Percentiles rank a stretch among this genome's conserved stretches.
Conservation (phyloP, 2,888 invertebrate species). For the Halictus ligatus region DNA sequence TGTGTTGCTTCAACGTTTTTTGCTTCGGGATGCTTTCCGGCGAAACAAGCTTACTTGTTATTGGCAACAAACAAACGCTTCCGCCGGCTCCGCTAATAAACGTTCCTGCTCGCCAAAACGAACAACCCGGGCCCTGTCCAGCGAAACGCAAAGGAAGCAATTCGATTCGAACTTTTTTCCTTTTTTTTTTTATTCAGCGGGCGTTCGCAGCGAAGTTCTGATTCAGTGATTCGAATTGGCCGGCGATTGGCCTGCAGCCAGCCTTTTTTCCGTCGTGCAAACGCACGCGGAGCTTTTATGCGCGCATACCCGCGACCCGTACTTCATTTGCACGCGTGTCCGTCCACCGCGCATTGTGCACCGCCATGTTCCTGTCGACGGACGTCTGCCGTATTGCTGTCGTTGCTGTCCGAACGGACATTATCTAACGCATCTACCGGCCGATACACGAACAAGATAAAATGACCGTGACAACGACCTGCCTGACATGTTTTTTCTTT, state of each 20-base stretch:
- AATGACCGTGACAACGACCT: constrained; percentile 14
- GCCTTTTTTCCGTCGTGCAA: constrained; percentile 21
- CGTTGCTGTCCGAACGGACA: constrained; percentile 35
- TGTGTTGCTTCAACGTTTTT: neutral
- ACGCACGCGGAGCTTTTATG: constrained; percentile 25
- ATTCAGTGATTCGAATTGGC: constrained; percentile 58
- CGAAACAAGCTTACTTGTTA: constrained; percentile 14
- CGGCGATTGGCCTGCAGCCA: constrained; percentile 22
- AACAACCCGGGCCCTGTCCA: neutral
- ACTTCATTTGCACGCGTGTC: constrained; percentile 34
- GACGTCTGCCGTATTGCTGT: constrained; percentile 42
- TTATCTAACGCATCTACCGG: constrained; percentile 49
- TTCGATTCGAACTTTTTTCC: constrained; percentile 21
- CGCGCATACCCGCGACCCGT: neutral
- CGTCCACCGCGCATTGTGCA: neutral
- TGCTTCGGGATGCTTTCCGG: neutral
- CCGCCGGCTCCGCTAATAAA: constrained; percentile 27
- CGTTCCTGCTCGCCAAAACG: constrained; percentile 10
- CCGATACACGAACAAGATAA: constrained; percentile 46
- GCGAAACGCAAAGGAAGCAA: constrained; percentile 34
- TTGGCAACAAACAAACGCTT: constrained; percentile 1
- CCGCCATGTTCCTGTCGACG: constrained; percentile 30
- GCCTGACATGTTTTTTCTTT: neutral
- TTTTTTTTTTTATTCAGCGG: constrained; percentile 20
- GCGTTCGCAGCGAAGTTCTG: constrained; percentile 36